Evolutionary conservation across 2,797 vertebrate species (phyloP).

Genomic region (Xiphophorus birchmanni): DNA sequence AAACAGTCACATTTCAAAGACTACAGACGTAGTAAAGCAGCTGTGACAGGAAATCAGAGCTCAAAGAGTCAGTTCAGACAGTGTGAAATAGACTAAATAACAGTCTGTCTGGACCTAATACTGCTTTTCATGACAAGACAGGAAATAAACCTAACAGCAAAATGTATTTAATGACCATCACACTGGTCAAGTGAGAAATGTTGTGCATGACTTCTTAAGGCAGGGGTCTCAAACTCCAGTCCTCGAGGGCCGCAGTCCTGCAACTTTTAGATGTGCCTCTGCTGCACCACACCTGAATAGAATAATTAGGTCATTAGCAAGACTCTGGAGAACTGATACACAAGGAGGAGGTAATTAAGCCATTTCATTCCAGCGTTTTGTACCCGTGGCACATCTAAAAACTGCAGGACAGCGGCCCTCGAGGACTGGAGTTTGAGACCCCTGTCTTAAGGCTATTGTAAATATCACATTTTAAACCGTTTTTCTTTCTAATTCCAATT

Average conservation of each 20-base stretch:
- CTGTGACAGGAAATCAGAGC: background rate
- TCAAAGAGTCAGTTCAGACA: background rate
- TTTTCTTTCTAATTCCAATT: background rate
- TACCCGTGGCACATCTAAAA: too few species aligned
- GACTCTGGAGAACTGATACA: too few species aligned
- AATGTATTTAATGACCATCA: background rate
- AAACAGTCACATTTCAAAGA: background rate
- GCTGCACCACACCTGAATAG: too few species aligned
- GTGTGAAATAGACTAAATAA: background rate
- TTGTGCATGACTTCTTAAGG: background rate
- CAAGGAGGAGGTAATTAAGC: too few species aligned
- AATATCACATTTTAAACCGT: background rate
- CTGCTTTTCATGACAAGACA: background rate
- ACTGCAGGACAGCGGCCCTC: too few species aligned
- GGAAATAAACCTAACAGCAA: background rate
- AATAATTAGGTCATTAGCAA: too few species aligned
- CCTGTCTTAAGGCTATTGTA: background rate
- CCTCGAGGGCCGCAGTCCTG: too few species aligned
- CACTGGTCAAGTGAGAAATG: background rate
- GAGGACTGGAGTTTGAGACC: too few species aligned
- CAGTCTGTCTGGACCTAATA: background rate
- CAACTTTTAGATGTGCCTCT: too few species aligned
- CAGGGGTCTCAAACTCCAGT: too few species aligned
- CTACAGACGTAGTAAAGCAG: background rate
- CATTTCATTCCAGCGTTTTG: too few species aligned